phyloP scores from a whole-genome alignment of 2,113 vertebrate genomes.

The Forbesichthys agassizii region DNA sequence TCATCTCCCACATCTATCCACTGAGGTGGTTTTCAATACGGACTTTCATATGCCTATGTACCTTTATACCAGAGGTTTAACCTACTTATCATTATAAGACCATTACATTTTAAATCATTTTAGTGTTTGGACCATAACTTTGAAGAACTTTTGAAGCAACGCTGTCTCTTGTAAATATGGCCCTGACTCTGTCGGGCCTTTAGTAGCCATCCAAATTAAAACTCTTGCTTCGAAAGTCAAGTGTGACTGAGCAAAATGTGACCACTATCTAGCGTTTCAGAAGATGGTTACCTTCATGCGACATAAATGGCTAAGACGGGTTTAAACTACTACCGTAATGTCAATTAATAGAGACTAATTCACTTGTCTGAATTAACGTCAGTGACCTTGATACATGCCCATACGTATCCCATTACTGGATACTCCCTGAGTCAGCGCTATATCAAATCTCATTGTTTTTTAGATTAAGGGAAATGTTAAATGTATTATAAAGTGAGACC shows the following conservation, averaged over 20 bases:
- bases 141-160: conserved; percentile 27
- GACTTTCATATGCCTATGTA: too few relatives aligned
- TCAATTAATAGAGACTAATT: neutral
- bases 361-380: neutral
- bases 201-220: conserved; percentile 36
- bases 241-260: conserved; percentile 32
- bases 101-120: conserved; percentile 1
- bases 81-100: neutral
- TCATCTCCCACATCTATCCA: conserved; percentile 20
- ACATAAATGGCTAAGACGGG: conserved; percentile 17
- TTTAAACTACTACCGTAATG: conserved; percentile 1
- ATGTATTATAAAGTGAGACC: conserved; percentile 17
- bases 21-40: too few relatives aligned
- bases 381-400: neutral
- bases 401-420: too few relatives aligned
- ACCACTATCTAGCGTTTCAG: conserved; percentile 24
- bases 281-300: conserved; percentile 23
- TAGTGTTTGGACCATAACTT: conserved; percentile 19
- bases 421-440: too few relatives aligned
- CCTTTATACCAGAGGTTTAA: too few relatives aligned
- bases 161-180: conserved; percentile 38
- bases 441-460: neutral
- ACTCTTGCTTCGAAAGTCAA: conserved; percentile 37
- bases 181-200: conserved; percentile 43
- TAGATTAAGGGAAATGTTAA: conserved; percentile 9